A percentile compares a stretch with the other conserved stretches of the same genome.
Conservation (phyloP, 2,797 vertebrate species). For the Pangasius macronema region DNA sequence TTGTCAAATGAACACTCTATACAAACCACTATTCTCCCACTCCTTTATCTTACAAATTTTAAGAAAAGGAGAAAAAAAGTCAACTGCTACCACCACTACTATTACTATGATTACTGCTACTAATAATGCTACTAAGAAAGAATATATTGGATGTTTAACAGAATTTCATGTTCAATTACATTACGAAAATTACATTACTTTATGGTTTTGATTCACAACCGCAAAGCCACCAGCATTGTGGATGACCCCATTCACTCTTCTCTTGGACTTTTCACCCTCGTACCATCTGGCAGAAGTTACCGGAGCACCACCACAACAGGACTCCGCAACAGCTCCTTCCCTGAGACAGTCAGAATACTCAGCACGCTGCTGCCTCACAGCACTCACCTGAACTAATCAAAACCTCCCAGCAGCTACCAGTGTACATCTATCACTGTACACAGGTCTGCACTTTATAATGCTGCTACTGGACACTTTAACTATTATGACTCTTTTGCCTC, state of each 20-base stretch:
- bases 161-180: neutral
- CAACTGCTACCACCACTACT: neutral
- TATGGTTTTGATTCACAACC: neutral
- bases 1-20: neutral
- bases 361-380: neutral
- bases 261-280: neutral
- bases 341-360: neutral
- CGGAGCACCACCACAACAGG: neutral
- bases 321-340: neutral
- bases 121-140: neutral
- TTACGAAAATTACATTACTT: neutral
- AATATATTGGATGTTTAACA: neutral
- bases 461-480: neutral
- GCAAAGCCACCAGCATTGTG: neutral
- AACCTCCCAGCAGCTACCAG: neutral
- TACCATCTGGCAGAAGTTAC: neutral
- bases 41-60: neutral
- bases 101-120: neutral
- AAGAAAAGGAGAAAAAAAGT: neutral
- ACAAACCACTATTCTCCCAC: neutral
- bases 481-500: neutral
- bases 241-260: neutral
- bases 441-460: constrained; percentile 1
- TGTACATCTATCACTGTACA: neutral
- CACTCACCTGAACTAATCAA: constrained; percentile 15